Evolutionary conservation across 2,113 vertebrate species (phyloP), one percentile per base, ranked within the genome.

Genomic region (Oncorhynchus gorbuscha): DNA sequence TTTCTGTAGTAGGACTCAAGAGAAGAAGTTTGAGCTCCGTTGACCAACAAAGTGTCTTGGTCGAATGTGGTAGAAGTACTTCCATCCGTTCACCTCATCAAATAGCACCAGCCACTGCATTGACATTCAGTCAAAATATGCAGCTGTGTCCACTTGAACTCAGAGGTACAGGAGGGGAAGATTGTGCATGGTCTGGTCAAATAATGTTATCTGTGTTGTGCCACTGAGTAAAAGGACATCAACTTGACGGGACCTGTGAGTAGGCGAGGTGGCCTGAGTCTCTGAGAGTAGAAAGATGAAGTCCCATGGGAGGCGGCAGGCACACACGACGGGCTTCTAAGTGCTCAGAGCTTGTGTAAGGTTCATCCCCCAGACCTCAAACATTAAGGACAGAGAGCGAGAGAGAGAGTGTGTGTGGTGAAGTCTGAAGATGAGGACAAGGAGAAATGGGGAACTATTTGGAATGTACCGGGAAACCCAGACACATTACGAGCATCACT

Each of bases 341-440:
- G 83, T 81, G 79, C 79, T 73, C 69, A 20, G 73, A 78, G 67
- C 70, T 76, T n/a, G 51, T 72, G 76, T 74, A 79, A 79, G 79
- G 72, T 76, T 84, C 66, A 79, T 81, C 62, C 64, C 30, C 76
- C 69, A 77, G 69, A 84, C 74, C 74, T 75, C 55, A 78, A 76
- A 81, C 76, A 74, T 79, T 74, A 66, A 69, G 70, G 71, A 76
- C 45, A 73, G 74, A 35, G 71, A 14, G 28, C 28, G 28, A 73
- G 74, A 28, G 72, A 48, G 61, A 30, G 24, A 24, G 1, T 24
- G 66, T 5, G 68, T 69, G 18, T 8, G 32, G 72, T 26, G 62
- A 30, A 69, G 77, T 76, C 48, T 76, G 61, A 67, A 64, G 61
- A 68, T 69, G 71, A 81, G 72, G 71, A 74, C 67, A 71, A 49